Percentiles rank a stretch among this genome's conserved stretches.
Evolutionary conservation across 2,888 invertebrate species (phyloP).

Genomic region (Diploptera punctata): DNA sequence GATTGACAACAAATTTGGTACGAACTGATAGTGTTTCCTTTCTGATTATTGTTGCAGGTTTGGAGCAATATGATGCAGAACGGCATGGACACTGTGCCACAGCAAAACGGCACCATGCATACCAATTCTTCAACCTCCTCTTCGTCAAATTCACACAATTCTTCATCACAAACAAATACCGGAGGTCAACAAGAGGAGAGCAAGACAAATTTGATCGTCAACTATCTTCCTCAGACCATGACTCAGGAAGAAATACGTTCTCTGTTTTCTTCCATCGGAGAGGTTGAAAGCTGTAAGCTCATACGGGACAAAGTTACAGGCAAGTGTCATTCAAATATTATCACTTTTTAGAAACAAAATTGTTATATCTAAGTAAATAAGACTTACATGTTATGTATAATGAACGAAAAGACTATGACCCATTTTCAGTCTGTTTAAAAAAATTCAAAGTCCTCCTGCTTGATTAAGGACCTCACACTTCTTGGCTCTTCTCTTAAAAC

Average conservation of each 20-base stretch:
- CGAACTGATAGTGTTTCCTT: not conserved
- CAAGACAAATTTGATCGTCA: conserved; percentile 98
- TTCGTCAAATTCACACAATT: conserved; percentile 51
- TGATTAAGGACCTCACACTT: too few species aligned
- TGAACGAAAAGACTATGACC: too few species aligned
- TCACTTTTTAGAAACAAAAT: too few species aligned
- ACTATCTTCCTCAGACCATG: conserved; percentile 99
- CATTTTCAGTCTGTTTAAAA: too few species aligned
- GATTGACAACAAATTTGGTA: too few species aligned
- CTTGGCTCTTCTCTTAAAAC: too few species aligned
- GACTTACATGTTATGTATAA: too few species aligned
- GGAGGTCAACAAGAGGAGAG: conserved; percentile 83
- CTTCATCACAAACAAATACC: conserved; percentile 53
- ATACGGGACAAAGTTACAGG: conserved; percentile 98
- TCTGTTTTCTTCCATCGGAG: conserved; percentile 97
- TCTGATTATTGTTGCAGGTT: conserved; percentile 41
- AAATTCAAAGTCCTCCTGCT: too few species aligned
- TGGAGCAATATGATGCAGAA: conserved; percentile 74
- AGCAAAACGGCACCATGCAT: conserved; percentile 75
- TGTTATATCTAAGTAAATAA: too few species aligned
- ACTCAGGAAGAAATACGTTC: conserved; percentile 99
- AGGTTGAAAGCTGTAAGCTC: conserved; percentile 99
- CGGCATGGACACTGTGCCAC: conserved; percentile 80
- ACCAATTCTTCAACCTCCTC: conserved; percentile 51
- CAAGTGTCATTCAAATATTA: too few species aligned